These are phyloP conservation scores for Villa cingulata DNA, from an alignment of 2,888 invertebrate genomes.

Conservation along the genomic window DNA sequence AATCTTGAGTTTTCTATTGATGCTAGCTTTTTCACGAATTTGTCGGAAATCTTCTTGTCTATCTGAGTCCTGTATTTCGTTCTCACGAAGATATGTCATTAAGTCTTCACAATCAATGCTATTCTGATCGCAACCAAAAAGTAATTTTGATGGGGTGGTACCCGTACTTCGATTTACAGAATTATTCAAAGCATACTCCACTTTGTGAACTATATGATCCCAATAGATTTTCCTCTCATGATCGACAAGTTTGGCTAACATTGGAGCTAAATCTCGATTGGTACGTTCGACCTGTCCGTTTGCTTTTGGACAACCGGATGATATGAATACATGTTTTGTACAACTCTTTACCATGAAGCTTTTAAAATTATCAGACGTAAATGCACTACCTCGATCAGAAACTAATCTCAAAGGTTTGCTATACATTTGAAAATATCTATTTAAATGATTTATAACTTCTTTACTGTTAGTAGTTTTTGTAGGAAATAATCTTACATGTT, in stretches of 20 bases:
- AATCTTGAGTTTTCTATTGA: too few species aligned
- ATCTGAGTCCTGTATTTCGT: too few species aligned
- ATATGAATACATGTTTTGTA: constrained; percentile 1
- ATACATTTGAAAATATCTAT: constrained; percentile 4
- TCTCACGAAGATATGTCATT: too few species aligned
- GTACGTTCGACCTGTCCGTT: constrained; percentile 10
- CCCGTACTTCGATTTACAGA: not conserved
- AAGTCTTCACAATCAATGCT: too few species aligned
- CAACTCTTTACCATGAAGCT: constrained; percentile 19
- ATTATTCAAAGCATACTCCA: constrained; percentile 1
- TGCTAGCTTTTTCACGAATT: too few species aligned
- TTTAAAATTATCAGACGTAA: constrained; percentile 25
- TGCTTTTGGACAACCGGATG: not conserved
- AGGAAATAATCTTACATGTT: constrained; percentile 20
- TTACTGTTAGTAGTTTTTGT: constrained; percentile 5
- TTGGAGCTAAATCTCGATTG: constrained; percentile 10
- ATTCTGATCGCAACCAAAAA: too few species aligned
- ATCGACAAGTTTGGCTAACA: constrained; percentile 4
- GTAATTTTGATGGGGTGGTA: too few species aligned
- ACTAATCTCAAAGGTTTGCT: constrained; percentile 6
- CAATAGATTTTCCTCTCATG: not conserved
- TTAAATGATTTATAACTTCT: constrained; percentile 3
- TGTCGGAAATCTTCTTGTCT: too few species aligned
- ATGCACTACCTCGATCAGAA: constrained; percentile 23
- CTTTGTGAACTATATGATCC: not conserved